phyloP scores from a whole-genome alignment of 2,797 vertebrate species.

The Todus mexicanus region DNA sequence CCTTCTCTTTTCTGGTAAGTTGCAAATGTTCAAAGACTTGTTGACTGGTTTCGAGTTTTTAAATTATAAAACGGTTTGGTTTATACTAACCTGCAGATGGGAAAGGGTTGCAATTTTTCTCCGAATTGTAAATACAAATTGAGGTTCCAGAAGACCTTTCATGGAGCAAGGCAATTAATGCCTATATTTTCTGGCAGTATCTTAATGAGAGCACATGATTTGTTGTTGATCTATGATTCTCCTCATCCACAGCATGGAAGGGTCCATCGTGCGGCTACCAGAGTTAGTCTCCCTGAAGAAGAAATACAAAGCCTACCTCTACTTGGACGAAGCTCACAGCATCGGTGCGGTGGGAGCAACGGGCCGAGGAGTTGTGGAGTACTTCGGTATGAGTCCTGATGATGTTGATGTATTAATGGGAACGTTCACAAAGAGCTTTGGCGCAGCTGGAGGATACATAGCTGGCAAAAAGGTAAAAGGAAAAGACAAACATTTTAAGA shows the following conservation, averaged over 20 bases:
- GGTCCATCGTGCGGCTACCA: slow-evolving; percentile 87
- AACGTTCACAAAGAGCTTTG: slow-evolving; percentile 96
- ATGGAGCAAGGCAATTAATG: background rate
- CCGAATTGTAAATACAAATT: background rate
- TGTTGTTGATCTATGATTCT: slow-evolving; percentile 16
- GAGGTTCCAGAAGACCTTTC: background rate
- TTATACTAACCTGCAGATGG: background rate
- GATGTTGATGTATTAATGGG: slow-evolving; percentile 94
- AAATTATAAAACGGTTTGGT: background rate
- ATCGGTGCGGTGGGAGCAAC: slow-evolving; percentile 85
- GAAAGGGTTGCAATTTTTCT: background rate
- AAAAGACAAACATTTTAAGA: background rate
- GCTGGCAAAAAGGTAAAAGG: slow-evolving; percentile 87
- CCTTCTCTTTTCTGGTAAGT: background rate
- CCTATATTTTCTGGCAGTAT: background rate
- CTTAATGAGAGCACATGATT: background rate
- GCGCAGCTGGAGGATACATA: slow-evolving; percentile 89
- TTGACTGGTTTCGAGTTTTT: background rate
- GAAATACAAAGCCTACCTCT: slow-evolving; percentile 92
- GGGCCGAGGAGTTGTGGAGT: slow-evolving; percentile 85
- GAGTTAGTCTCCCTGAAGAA: slow-evolving; percentile 91
- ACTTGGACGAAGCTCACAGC: slow-evolving; percentile 94
- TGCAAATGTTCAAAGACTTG: background rate
- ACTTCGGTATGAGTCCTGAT: slow-evolving; percentile 80
- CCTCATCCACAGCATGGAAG: slow-evolving; percentile 87